A percentile compares a stretch with the other conserved stretches of the same genome.
phyloP scores from a whole-genome alignment of 2,797 vertebrate species.

The Syncerus caffer region DNA sequence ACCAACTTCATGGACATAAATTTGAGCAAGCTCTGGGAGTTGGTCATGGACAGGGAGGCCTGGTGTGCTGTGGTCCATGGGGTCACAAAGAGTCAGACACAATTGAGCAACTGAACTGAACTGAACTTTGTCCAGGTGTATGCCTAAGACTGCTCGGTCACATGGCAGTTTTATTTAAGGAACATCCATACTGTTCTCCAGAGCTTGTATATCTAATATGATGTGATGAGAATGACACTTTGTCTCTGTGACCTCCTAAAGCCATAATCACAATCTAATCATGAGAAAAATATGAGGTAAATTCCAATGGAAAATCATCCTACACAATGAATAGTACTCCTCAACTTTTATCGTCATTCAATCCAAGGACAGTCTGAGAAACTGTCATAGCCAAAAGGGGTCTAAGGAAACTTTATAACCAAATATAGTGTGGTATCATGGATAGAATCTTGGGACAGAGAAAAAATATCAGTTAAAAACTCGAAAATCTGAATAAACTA shows the following conservation, averaged over 20 bases:
- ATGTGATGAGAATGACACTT: neutral
- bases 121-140: neutral
- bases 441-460: neutral
- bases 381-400: neutral
- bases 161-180: neutral
- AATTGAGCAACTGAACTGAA: fast-evolving
- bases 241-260: neutral
- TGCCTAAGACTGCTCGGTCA: neutral
- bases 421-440: too few relatives aligned
- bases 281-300: neutral
- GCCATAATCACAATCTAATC: neutral
- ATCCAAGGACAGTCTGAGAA: neutral
- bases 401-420: too few relatives aligned
- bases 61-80: neutral
- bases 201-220: neutral
- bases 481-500: neutral
- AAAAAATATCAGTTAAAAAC: neutral
- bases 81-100: neutral
- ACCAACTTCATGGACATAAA: neutral
- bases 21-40: neutral
- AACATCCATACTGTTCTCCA: neutral
- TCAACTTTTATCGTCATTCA: neutral
- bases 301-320: neutral
- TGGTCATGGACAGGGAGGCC: neutral
- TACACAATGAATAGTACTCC: neutral